Conservation (phyloP, 2,113 vertebrate genomes). For the Hippocampus comes region DNA sequence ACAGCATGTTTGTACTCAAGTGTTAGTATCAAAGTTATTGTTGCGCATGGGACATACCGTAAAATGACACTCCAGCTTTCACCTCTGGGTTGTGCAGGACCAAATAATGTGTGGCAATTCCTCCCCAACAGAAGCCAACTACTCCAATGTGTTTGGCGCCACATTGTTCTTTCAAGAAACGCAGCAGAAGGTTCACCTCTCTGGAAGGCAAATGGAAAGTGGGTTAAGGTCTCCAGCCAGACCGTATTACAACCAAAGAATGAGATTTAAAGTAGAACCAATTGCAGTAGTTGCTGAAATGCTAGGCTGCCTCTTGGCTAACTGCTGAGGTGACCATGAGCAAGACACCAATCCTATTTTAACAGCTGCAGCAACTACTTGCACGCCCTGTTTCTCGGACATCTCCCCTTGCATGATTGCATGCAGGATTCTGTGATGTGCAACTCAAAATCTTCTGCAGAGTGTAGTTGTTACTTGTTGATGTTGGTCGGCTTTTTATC, state of each 20-base stretch:
- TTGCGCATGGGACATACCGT: slow-evolving; percentile 46
- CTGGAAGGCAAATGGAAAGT: slow-evolving; percentile 45
- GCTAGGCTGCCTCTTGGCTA: too few species aligned
- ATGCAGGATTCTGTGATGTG: too few species aligned
- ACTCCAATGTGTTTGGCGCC: slow-evolving; percentile 62
- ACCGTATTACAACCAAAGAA: neutral
- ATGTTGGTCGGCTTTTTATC: slow-evolving; percentile 75
- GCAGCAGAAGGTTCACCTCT: slow-evolving; percentile 72
- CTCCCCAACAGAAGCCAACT: slow-evolving; percentile 80
- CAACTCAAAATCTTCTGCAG: neutral
- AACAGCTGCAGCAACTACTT: too few species aligned
- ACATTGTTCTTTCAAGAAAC: slow-evolving; percentile 72
- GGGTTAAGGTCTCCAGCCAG: neutral
- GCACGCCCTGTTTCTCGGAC: too few species aligned
- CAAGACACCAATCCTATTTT: too few species aligned
- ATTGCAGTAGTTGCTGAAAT: neutral
- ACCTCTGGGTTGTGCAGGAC: slow-evolving; percentile 70
- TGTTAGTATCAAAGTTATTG: neutral
- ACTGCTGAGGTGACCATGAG: too few species aligned
- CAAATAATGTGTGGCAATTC: slow-evolving; percentile 70
- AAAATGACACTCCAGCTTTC: slow-evolving; percentile 76
- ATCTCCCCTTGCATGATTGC: too few species aligned
- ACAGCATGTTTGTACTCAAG: neutral
- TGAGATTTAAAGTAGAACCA: neutral
- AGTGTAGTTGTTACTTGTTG: slow-evolving; percentile 72